Evolutionary conservation across 2,888 invertebrate genomes (phyloP).

Genomic region (Trissolcus japonicus): DNA sequence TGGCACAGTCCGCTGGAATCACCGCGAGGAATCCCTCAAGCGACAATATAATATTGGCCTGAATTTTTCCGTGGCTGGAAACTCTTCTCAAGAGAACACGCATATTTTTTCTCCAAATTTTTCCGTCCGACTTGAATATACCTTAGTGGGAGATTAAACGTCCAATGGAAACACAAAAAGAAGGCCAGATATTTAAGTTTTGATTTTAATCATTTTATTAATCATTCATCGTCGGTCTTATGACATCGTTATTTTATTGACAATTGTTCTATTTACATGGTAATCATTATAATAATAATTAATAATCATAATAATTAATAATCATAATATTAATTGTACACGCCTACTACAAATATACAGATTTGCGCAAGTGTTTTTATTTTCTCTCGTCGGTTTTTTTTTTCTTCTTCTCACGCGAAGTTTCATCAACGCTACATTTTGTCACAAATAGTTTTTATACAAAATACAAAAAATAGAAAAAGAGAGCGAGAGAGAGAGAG

Average conservation of each 20-base stretch:
- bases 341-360: conserved; percentile 75
- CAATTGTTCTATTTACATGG: conserved; percentile 68
- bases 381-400: not conserved
- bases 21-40: conserved; percentile 42
- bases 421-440: conserved; percentile 31
- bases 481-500: not conserved
- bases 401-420: conserved; percentile 11
- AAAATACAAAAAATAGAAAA: conserved; percentile 45
- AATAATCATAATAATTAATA: conserved; percentile 59
- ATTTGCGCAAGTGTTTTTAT: conserved; percentile 60
- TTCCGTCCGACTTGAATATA: too few species aligned
- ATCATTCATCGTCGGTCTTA: conserved; percentile 71
- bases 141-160: not conserved
- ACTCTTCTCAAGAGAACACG: not conserved
- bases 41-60: conserved; percentile 52
- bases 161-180: not conserved
- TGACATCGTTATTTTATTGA: conserved; percentile 70
- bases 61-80: conserved; percentile 40
- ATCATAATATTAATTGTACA: conserved; percentile 70
- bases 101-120: too few species aligned
- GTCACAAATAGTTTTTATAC: conserved; percentile 60
- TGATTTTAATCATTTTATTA: conserved; percentile 73
- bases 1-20: too few species aligned
- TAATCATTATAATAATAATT: conserved; percentile 61
- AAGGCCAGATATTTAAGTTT: conserved; percentile 26